Evolutionary conservation across 37 sponge, comb jelly and placozoan species (phyloP), one percentile per base, ranked within the genome.

Genomic region (Lycopodina hypogea): DNA sequence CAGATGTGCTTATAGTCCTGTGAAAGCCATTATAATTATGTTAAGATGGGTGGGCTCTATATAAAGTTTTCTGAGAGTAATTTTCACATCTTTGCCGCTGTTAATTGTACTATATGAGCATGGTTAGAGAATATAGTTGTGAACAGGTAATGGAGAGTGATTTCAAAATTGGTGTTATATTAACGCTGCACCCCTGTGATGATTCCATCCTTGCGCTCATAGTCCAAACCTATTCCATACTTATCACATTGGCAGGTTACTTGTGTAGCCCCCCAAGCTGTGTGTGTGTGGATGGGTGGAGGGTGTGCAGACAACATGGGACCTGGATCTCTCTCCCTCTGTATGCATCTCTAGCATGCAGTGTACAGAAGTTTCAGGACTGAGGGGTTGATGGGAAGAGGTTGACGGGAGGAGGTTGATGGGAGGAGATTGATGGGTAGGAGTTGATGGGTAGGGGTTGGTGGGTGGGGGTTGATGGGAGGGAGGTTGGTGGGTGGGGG

Each of bases 201-300:
- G 60, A 76, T 23, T 35, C 22, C 76, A 76, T 76, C 76, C 76
- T 76, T 76, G 76, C 76, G 76, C 76, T 39, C 76, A 76, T 29
- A 76, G 76, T 41, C 21, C n/a, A 2, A 39, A 28, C 42, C 18
- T 38, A 28, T 60, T 22, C 11, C 57, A 56, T 19, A 23, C 34
- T 23, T 70, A 4, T 65, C 7, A 33, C 66, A 29, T 65, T 30
- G 33, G 7, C 33, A 4, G 35, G 34, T 7, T 15, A 29, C 4
- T 65, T 15, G 66, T 65, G 35, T 65, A 30, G 66, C 48, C 9
- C 48, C 48, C 9, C 8, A 45, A 9, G 48, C 48, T 61, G 71
- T 3, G n/a, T 50, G 51, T 50, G 59, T 4, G 6, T 58, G 59
- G 26, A 58, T 8, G 28, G 75, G 7, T 35, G 59, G 45, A 19